Base-by-base conservation (phyloP, 2,888 invertebrate species). In the Eueremaeus valkanovi region DNA sequence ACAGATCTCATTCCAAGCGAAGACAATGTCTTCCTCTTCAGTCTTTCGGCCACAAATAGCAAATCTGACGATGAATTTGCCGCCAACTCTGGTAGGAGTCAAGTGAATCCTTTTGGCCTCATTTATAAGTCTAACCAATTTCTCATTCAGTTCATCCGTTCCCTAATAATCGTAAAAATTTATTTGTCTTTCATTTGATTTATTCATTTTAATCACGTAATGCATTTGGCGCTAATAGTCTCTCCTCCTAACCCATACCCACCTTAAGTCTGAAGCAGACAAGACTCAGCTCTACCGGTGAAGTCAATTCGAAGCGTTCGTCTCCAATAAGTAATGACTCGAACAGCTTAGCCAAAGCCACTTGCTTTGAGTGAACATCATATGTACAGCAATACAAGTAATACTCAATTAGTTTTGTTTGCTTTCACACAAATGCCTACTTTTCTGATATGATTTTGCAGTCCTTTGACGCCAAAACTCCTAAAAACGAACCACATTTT, bases 401-500 rank as follows among this genome's bases (percentile, higher is more conserved):
- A 72, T 33, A 29, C 24, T 45, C 29, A 73, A 27, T 27, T 51
- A 24, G 31, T 61, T 51, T 51, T 51, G 51, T 51, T 51, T 51
- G 5, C 5, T 5, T 51, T 1, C 9, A 33, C 21, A 18, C 31
- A 11, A 3, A 45, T 16, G 3, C 16, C 75, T 78, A 92, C 91
- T 75, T 88, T 87, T 74, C 94, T 87, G 33, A 96, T 89, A 81
- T 91, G 88, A 5, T 87, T 87, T 80, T 91, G 89, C 5, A 96
- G 84, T 3, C 92, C 92, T 81, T 78, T 88, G 3, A 90, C 88
- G 0, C 96, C 96, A 80, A 91, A 90, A 75, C 90, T 85, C 78
- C 94, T 87, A 80, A 96, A 85, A 0, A 93, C 93, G 78, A 94
- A 92, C 96, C 96, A 96, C n/a, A 96, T 84, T 83, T 96, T 96